Conservation (phyloP, 2,113 vertebrate species). For the Anarrhichthys ocellatus region DNA sequence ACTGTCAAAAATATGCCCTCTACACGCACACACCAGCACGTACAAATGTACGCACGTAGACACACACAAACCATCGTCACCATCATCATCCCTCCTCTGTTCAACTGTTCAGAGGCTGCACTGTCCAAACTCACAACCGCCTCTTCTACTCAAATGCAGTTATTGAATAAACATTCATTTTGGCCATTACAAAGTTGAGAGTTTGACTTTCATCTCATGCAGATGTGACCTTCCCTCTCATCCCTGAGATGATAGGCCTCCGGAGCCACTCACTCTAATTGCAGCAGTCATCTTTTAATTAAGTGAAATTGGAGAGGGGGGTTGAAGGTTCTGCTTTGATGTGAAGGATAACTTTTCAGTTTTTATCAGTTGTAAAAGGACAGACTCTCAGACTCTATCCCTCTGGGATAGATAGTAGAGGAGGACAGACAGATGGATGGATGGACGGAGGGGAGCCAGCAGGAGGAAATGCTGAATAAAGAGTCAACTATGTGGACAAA, state of each 20-base stretch:
- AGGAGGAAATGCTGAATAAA: constrained; percentile 56
- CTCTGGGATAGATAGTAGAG: constrained; percentile 29
- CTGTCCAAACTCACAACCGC: constrained; percentile 22
- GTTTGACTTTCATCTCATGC: constrained; percentile 75
- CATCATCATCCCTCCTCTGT: neutral
- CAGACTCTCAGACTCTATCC: constrained; percentile 34
- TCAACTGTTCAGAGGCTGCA: neutral
- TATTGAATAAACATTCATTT: constrained; percentile 63
- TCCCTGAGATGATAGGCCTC: constrained; percentile 66
- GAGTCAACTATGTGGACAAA: constrained; percentile 45
- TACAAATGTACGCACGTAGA: neutral
- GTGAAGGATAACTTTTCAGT: constrained; percentile 61
- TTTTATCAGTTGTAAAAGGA: constrained; percentile 63
- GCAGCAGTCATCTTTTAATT: constrained; percentile 78
- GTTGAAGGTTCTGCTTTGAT: constrained; percentile 72
- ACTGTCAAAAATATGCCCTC: neutral
- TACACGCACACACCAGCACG: constrained; percentile 1
- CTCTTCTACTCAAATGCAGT: constrained; percentile 29
- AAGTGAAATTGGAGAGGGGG: constrained; percentile 61
- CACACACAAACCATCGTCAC: neutral
- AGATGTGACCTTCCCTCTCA: constrained; percentile 74
- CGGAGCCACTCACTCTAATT: constrained; percentile 73
- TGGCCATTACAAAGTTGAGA: constrained; percentile 52
- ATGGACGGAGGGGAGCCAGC: constrained; percentile 36
- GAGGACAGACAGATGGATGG: constrained; percentile 7